Evolutionary conservation across 2,113 vertebrate species (phyloP), one percentile per base, ranked within the genome.

Genomic region (Prionailurus viverrinus): DNA sequence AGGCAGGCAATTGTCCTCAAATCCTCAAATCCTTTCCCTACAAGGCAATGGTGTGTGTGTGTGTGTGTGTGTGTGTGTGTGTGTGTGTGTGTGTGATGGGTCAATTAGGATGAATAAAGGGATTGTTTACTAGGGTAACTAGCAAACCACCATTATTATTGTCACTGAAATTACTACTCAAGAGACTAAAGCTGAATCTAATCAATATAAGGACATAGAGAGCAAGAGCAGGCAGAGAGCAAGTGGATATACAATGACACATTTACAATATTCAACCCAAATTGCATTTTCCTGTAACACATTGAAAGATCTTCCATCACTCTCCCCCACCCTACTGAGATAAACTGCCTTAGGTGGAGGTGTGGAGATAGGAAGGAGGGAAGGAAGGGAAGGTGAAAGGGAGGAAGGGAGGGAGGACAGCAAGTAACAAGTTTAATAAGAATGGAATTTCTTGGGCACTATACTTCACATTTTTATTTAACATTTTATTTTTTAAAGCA

Each of bases 81-180:
- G 25, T 85, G 63, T 61, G 61, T 39, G 36, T 51, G 10, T 74
- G 89, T 76, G 33, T 19, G 68, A 81, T 7, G 39, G 7, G 3
- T 92, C 76, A 55, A 81, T 95, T 61, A 58, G 74, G 53, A 69
- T 89, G 45, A 86, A 92, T 61, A 83, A 94, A 84, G 15, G 33
- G 12, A 82, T 89, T 79, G 31, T 63, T 93, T 97, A 61, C 14
- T 80, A 33, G 29, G 18, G 36, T 92, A 95, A 74, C 51, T 48
- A 81, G 63, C 7, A 90, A 95, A 39, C 25, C 27, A 68, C 80
- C 45, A 61, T 84, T 93, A 93, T 74, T 93, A 84, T 81, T 91
- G 92, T 95, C 65, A 87, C 76, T 53, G 48, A 97, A 97, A 95
- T 95, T 74, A 93, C 81, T 45, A 85, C 71, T 89, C 7, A 68